Evolutionary conservation across 1,140 invertebrate genomes (phyloP).

Genomic region (Thrips palmi): DNA sequence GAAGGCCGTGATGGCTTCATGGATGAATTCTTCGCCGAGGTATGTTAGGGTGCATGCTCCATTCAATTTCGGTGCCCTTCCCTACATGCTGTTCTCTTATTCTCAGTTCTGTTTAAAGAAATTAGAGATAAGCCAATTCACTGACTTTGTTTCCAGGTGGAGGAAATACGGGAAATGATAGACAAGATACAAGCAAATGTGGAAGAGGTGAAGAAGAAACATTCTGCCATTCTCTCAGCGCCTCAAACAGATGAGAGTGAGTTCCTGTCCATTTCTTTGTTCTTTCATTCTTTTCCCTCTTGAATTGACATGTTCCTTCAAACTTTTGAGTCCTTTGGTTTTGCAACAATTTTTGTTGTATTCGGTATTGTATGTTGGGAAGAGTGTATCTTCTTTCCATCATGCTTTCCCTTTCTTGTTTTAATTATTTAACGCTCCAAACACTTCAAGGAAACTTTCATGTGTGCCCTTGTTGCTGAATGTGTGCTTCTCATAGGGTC

Average conservation of each 20-base stretch:
- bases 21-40: constrained; percentile 96
- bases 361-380: too few species aligned
- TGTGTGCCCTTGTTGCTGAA: too few species aligned
- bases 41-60: constrained; percentile 23
- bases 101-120: background rate
- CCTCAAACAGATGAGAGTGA: constrained; percentile 98
- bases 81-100: background rate
- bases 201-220: constrained; percentile 99
- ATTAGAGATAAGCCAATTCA: too few species aligned
- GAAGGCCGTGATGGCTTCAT: constrained; percentile 81
- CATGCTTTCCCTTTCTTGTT: too few species aligned
- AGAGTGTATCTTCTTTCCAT: too few species aligned
- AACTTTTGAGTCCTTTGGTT: too few species aligned
- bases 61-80: background rate
- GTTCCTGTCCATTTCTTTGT: constrained; percentile 21
- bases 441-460: too few species aligned
- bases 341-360: too few species aligned
- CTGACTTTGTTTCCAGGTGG: constrained; percentile 46
- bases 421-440: too few species aligned
- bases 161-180: constrained; percentile 98
- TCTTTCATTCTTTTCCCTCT: background rate
- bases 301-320: too few species aligned
- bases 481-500: too few species aligned
- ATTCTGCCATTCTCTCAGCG: constrained; percentile 93
- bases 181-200: constrained; percentile 98